Conservation (phyloP, 2,888 invertebrate genomes). For the Torymus auratus region DNA sequence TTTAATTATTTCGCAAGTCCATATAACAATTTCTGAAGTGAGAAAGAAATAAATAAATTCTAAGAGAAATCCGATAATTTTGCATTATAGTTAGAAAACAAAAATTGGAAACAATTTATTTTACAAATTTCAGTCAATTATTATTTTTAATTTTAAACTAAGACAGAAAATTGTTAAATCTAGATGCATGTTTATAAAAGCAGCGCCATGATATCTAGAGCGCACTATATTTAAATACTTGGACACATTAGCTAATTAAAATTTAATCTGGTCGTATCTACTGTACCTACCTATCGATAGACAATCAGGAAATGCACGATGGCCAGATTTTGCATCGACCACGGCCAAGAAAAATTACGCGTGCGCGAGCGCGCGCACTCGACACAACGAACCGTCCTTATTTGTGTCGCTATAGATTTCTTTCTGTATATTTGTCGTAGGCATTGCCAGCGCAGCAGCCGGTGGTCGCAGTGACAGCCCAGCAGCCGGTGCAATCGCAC, state of each 20-base stretch:
- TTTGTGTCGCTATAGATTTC: background rate
- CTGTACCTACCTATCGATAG: background rate
- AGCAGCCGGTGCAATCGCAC: constrained; percentile 68
- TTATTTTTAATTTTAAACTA: too few relatives aligned
- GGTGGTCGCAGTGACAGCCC: constrained; percentile 68
- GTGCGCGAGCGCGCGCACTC: background rate
- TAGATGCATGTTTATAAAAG: too few relatives aligned
- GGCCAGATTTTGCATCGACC: background rate
- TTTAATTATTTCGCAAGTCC: too few relatives aligned
- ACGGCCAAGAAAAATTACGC: constrained; percentile 26
- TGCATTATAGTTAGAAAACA: too few relatives aligned
- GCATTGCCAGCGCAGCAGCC: constrained; percentile 64
- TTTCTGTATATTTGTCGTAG: constrained; percentile 59
- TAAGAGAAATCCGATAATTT: too few relatives aligned
- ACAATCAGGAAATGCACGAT: background rate
- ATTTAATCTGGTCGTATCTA: background rate
- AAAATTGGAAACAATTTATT: too few relatives aligned
- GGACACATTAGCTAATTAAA: constrained; percentile 19
- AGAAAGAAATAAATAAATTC: too few relatives aligned
- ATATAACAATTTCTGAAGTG: too few relatives aligned
- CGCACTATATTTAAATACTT: background rate
- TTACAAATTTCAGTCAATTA: too few relatives aligned
- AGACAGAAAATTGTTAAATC: too few relatives aligned
- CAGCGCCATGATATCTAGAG: too few relatives aligned
- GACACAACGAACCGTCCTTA: too few relatives aligned